phyloP scores from a whole-genome alignment of 1,140 invertebrate species.

The Diabrotica virgifera region DNA sequence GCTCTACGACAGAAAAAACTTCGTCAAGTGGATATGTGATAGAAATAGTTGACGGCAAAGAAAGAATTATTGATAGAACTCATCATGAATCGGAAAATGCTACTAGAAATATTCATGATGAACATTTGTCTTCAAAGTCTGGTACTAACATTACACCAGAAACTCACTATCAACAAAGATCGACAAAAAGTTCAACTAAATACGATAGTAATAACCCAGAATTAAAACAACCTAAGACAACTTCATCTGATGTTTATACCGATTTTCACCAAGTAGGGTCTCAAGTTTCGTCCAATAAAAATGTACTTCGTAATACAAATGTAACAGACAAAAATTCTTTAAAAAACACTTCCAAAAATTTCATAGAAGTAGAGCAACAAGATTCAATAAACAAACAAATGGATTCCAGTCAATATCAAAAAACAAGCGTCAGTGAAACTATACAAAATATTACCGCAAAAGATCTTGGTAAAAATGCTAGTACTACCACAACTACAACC shows the following conservation, averaged over 20 bases:
- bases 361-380: slow-evolving; percentile 25
- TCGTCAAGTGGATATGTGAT: slow-evolving; percentile 57
- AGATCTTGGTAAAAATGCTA: slow-evolving; percentile 17
- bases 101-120: slow-evolving; percentile 50
- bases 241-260: slow-evolving; percentile 30
- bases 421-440: slow-evolving; percentile 4
- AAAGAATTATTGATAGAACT: slow-evolving; percentile 55
- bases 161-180: slow-evolving; percentile 53
- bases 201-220: slow-evolving; percentile 56
- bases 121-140: slow-evolving; percentile 49
- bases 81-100: slow-evolving; percentile 55
- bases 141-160: slow-evolving; percentile 54
- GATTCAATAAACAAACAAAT: slow-evolving; percentile 21
- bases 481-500: slow-evolving; percentile 38
- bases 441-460: neutral
- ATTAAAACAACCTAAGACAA: slow-evolving; percentile 36
- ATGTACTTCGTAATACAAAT: slow-evolving; percentile 14
- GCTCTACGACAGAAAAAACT: slow-evolving; percentile 50
- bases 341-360: slow-evolving; percentile 21
- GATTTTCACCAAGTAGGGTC: slow-evolving; percentile 43
- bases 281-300: slow-evolving; percentile 25
- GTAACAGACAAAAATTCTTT: slow-evolving; percentile 16
- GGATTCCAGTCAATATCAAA: neutral
- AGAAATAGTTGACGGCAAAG: slow-evolving; percentile 59
- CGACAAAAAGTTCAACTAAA: slow-evolving; percentile 52